These are phyloP conservation scores for Ectropis crepuscularia DNA, from an alignment of 2,888 invertebrate species.

Conservation along the genomic window DNA sequence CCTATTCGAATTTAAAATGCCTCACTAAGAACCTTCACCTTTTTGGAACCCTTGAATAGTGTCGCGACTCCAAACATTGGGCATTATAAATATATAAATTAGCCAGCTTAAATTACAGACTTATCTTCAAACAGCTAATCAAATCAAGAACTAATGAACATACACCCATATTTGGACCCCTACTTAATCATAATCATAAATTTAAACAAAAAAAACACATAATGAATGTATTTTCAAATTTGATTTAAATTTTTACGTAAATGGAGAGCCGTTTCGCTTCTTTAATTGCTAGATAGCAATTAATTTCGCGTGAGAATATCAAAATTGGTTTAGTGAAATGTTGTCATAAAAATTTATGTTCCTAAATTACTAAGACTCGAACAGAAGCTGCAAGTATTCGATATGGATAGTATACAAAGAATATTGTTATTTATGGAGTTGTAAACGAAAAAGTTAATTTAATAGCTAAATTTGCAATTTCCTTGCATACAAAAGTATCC, in stretches of 20 bases:
- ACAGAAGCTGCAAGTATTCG: constrained; percentile 16
- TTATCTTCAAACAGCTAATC: constrained; percentile 24
- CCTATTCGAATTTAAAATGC: no score
- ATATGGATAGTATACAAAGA: constrained; percentile 1
- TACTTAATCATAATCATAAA: constrained; percentile 26
- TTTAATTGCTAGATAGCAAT: constrained; percentile 18
- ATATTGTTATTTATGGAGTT: neutral
- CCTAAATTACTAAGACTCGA: constrained; percentile 4
- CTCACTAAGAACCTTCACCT: no score
- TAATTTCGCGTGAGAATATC: constrained; percentile 24
- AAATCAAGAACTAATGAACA: constrained; percentile 46
- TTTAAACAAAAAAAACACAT: constrained; percentile 20
- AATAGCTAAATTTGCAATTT: no score
- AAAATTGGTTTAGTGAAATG: constrained; percentile 20
- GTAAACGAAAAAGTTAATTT: neutral
- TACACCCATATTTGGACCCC: constrained; percentile 37
- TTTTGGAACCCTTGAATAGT: neutral
- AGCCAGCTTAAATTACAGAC: neutral
- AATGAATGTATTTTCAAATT: constrained; percentile 33
- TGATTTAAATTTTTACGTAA: constrained; percentile 28
- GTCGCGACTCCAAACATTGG: neutral
- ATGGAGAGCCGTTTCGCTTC: constrained; percentile 26
- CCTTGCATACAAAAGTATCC: no score
- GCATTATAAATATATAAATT: no score
- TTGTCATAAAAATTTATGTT: constrained; percentile 19